Evolutionary conservation across 2,113 vertebrate genomes (phyloP).

Genomic region (Sylvilagus bachmani): DNA sequence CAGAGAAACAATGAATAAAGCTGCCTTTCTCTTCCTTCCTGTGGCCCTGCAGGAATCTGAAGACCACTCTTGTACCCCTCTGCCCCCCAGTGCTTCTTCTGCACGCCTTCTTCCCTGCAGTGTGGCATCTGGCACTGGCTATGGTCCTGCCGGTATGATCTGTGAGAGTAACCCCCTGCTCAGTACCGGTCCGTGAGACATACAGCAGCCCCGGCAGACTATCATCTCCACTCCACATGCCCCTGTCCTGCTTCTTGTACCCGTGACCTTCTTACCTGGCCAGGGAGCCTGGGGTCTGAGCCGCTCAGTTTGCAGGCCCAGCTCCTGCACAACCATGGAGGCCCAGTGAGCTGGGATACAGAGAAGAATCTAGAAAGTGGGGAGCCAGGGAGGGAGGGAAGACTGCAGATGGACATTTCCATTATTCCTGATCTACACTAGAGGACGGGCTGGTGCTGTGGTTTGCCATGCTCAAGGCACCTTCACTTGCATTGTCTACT

Average conservation of each 20-base stretch:
- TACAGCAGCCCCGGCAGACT: too few relatives aligned
- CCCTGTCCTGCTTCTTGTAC: background rate
- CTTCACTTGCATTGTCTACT: background rate
- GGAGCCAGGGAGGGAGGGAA: background rate
- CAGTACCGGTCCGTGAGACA: too few relatives aligned
- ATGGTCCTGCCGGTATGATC: background rate
- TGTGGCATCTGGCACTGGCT: background rate
- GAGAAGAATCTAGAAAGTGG: background rate
- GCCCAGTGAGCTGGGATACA: background rate
- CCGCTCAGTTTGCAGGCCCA: background rate
- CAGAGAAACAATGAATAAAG: background rate
- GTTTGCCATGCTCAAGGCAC: background rate
- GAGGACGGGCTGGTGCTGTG: background rate
- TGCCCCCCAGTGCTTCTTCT: background rate
- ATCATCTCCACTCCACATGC: too few relatives aligned
- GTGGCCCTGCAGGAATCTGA: background rate
- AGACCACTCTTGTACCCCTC: background rate
- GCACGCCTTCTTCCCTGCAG: background rate
- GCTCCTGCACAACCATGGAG: background rate
- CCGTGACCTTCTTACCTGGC: background rate
- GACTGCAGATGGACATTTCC: background rate
- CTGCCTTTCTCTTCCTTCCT: background rate
- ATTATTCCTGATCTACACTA: background rate
- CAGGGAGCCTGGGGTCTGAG: too few relatives aligned
- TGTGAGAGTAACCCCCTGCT: background rate